Base-by-base conservation (phyloP, 1,140 invertebrate species). In the Telenomus remus region DNA sequence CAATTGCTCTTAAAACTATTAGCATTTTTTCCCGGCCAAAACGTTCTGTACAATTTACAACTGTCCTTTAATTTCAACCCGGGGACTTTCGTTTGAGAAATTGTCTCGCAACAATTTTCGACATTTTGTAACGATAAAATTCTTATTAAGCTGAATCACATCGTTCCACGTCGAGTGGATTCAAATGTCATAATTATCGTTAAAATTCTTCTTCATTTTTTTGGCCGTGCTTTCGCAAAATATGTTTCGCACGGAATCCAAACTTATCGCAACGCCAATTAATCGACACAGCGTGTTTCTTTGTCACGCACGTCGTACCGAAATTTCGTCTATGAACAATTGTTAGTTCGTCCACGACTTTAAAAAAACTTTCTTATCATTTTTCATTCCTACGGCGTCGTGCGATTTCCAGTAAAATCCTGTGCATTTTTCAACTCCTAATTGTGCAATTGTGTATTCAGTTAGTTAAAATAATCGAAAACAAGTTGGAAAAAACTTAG, bases 1-100 rank as follows among this genome's bases (percentile, higher is more conserved):
- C 80, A 76, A 81, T 79, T 64, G 79, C 59, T 68, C 48, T 66
- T 60, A 63, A 55, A 35, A 75, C 46, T 53, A 65, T 61, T 19
- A 46, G 35, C 27, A 65, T 61, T 61, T 73, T 73, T 70, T 60
- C 6, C 1, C 6, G 1, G 47, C 37, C 51, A 14, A n/a, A 57
- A 50, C 35, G 34, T 60, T 39, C 55, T 59, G 69, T 55, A 60
- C 76, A 78, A 79, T 69, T 71, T 59, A 27, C 68, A 51, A 34
- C 50, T 48, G 43, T 49, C 19, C n/a, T 13, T 33, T 33, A 33
- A 27, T 27, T 27, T 33, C 15, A 43, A 27, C 43, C 11, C 42
- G 53, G 2, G 19, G 6, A 27, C 19, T 27, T 27, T 27, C 19
- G 6, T 27, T 27, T 54, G 12, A 27, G 12, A 44, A 55, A 11